A percentile compares a stretch with the other conserved stretches of the same genome.
Evolutionary conservation across 1,140 invertebrate species (phyloP).

Genomic region (Philotrypesis tridentata): DNA sequence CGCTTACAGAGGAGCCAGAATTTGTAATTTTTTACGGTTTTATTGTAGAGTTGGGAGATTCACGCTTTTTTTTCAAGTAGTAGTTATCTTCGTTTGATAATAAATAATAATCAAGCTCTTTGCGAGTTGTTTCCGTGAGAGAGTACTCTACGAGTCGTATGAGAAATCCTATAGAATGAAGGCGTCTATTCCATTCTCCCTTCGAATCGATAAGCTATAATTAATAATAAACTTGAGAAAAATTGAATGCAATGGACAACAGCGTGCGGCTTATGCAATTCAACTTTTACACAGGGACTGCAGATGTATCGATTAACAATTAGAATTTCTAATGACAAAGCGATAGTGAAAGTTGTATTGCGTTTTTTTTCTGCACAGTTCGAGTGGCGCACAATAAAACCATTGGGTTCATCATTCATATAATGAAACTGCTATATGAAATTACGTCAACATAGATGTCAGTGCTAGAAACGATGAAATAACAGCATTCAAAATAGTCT

Average conservation of each 20-base stretch:
- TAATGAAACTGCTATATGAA: not conserved
- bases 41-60: not conserved
- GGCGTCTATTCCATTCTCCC: not conserved
- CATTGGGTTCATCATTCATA: not conserved
- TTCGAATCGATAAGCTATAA: not conserved
- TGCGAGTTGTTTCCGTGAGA: not conserved
- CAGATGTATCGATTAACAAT: not conserved
- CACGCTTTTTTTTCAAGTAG: not conserved
- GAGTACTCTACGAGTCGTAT: not conserved
- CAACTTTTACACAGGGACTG: not conserved
- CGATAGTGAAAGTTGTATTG: not conserved
- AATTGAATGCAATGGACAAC: not conserved
- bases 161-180: not conserved
- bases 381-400: not conserved
- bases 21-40: not conserved
- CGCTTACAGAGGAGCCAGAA: not conserved
- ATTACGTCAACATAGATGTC: not conserved
- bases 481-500: conserved; percentile 14
- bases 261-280: not conserved
- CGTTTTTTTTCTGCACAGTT: not conserved
- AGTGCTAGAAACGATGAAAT: not conserved
- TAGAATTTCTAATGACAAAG: not conserved
- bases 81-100: not conserved
- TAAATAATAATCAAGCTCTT: not conserved
- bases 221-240: not conserved